Evolutionary conservation across 2,888 invertebrate genomes (phyloP), one percentile per base, ranked within the genome.

Genomic region (Phortica okadai): DNA sequence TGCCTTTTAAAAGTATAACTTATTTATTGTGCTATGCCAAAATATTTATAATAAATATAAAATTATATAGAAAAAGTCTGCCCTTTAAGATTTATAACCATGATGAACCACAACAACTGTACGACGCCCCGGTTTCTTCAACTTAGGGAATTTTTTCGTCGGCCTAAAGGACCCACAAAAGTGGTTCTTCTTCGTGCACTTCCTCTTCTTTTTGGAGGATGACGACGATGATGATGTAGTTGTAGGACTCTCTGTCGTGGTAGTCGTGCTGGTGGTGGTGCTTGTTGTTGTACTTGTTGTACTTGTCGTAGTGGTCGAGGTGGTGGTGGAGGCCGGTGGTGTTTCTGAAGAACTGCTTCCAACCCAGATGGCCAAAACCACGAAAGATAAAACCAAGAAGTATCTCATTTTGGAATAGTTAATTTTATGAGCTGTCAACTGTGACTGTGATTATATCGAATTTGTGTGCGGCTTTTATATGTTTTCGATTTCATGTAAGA

Each of bases 401-500:
- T 33, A 10, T 14, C 33, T 64, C 64, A 64, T 64, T 33, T 16
- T 64, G 1, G 2, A 33, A 14, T 33, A 33, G 11, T 33, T 33
- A 64, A 21, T 14, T 10, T 50, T 50, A 14, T 50, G 1, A 50
- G 50, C 50, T 50, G 50, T 14, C 8, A 14, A 50, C 6, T 50
- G 14, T 50, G 14, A 14, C 50, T 50, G 10, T 50, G 8, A 50
- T 50, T 14, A 85, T 33, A 33, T 4, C 33, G 4, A 33, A 33
- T 33, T 33, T 33, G 33, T 5, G 33, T 33, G 33, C 33, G 33
- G 1, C 3, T 33, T 33, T 33, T 33, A 33, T 33, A 33, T 33
- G 33, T 33, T 33, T 33, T 33, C 33, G 4, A 33, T 33, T 5
- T 33, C 3, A 4, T 33, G 33, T 33, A 33, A 33, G 33, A 33